phyloP scores from a whole-genome alignment of 2,888 invertebrate species.

The Spilarctia lutea region DNA sequence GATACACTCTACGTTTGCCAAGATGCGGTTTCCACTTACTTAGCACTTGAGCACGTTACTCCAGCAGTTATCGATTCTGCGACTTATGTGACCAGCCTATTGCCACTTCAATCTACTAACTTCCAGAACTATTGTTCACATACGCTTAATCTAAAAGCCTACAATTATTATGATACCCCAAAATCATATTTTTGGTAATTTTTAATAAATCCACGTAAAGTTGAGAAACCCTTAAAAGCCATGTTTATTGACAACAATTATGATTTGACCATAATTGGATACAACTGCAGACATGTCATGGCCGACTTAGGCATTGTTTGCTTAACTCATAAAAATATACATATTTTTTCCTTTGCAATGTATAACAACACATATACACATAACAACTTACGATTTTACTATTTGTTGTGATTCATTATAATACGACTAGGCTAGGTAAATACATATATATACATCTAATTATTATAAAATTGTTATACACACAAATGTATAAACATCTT shows the following conservation, averaged over 20 bases:
- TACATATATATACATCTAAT: background rate
- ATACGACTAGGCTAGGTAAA: background rate
- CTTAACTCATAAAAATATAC: constrained; percentile 29
- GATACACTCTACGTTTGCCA: too few species aligned
- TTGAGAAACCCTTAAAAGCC: constrained; percentile 9
- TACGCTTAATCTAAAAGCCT: background rate
- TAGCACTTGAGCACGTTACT: too few species aligned
- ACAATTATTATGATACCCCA: background rate
- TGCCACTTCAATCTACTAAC: too few species aligned
- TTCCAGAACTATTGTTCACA: too few species aligned
- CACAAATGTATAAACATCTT: background rate
- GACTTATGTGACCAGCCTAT: too few species aligned
- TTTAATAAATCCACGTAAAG: background rate
- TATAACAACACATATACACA: too few species aligned
- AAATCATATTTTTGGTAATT: background rate
- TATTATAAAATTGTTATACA: background rate
- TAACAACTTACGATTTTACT: background rate
- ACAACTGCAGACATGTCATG: constrained; percentile 36
- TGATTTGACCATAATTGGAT: constrained; percentile 41
- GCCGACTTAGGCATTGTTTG: constrained; percentile 31
- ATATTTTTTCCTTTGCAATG: constrained; percentile 34
- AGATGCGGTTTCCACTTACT: too few species aligned
- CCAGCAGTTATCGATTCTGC: too few species aligned
- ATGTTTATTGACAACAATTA: constrained; percentile 19
- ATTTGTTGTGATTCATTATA: constrained; percentile 6